Percentiles rank a stretch among this genome's conserved stretches.
phyloP scores from a whole-genome alignment of 2,888 invertebrate genomes.

The Mermis nigrescens region DNA sequence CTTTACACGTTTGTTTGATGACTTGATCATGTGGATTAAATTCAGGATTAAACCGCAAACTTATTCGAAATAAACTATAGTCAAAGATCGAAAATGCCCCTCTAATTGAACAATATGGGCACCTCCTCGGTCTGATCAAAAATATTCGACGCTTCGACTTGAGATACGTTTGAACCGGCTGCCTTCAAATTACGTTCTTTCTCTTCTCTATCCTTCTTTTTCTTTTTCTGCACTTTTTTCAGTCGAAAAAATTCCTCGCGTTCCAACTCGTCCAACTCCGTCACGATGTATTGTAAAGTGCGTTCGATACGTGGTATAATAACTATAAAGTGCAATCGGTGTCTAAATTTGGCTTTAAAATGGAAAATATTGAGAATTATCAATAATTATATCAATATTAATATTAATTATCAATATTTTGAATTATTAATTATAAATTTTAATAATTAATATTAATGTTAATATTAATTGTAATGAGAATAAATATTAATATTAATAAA shows the following conservation, averaged over 20 bases:
- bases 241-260: constrained; percentile 85
- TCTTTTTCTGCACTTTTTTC: constrained; percentile 33
- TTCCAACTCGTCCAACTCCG: constrained; percentile 91
- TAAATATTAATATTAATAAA: no score
- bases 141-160: constrained; percentile 20
- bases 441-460: constrained; percentile 2
- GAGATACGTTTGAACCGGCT: constrained; percentile 2
- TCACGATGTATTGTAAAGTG: constrained; percentile 85
- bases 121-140: constrained; percentile 25
- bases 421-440: constrained; percentile 4
- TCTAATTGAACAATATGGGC: constrained; percentile 10
- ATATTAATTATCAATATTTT: neutral
- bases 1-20: no score
- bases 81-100: no score
- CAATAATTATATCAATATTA: neutral
- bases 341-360: no score
- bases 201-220: constrained; percentile 22
- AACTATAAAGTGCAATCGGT: constrained; percentile 47
- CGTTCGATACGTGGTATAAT: constrained; percentile 93
- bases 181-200: constrained; percentile 11
- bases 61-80: no score
- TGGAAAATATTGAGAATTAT: neutral
- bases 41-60: no score
- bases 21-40: no score
- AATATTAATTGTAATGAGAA: constrained; percentile 4